Evolutionary conservation across 2,113 vertebrate genomes (phyloP).

Genomic region (Anas platyrhynchos): DNA sequence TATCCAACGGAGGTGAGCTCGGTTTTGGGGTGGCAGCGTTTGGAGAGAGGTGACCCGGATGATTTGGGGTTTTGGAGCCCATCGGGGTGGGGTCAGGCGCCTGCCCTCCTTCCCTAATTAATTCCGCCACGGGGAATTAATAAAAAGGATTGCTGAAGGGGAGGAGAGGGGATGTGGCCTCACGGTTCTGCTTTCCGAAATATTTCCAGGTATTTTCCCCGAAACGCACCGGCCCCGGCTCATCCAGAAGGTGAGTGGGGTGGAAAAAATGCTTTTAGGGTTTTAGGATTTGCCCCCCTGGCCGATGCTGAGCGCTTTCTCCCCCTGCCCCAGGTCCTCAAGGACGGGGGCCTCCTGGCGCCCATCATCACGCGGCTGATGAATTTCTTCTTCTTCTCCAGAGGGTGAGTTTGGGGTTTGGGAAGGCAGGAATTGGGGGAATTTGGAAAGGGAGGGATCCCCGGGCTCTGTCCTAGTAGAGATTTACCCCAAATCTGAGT

Average conservation of each 20-base stretch:
- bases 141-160: neutral
- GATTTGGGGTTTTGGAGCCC: too few relatives aligned
- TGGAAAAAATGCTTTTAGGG: too few relatives aligned
- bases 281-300: neutral
- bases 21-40: rapidly evolving
- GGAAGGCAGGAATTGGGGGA: neutral
- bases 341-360: conserved; percentile 87
- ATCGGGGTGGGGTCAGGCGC: too few relatives aligned
- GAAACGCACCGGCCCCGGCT: conserved; percentile 88
- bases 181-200: neutral
- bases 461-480: too few relatives aligned
- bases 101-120: neutral
- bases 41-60: too few relatives aligned
- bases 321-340: conserved; percentile 83
- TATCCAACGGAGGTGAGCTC: conserved; percentile 92
- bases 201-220: conserved; percentile 88
- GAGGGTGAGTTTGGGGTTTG: conserved; percentile 77
- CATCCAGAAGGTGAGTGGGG: conserved; percentile 86
- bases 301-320: neutral
- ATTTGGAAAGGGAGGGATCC: neutral
- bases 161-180: neutral
- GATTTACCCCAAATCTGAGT: neutral
- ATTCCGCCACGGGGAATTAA: neutral
- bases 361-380: conserved; percentile 84
- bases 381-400: conserved; percentile 90